Percentiles rank a stretch among this genome's conserved stretches.
phyloP scores from a whole-genome alignment of 2,113 vertebrate genomes.

The Columba livia region DNA sequence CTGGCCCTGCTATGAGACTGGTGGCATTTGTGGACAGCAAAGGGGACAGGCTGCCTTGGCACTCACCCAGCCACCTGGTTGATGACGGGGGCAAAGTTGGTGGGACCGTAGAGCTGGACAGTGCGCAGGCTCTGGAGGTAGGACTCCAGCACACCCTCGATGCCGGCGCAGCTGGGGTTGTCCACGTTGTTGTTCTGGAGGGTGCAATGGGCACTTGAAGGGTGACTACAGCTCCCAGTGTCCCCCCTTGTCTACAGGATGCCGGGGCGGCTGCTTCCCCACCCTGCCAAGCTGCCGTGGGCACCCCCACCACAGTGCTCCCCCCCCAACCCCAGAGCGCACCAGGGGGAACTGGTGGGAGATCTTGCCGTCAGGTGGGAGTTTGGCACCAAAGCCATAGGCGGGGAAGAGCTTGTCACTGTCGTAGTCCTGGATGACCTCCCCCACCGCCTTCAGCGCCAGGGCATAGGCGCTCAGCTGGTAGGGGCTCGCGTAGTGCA shows the following conservation, averaged over 20 bases:
- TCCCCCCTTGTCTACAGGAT: neutral
- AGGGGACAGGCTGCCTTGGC: neutral
- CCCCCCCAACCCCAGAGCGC: neutral
- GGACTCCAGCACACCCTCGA: slow-evolving; percentile 90
- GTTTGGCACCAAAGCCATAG: slow-evolving; percentile 95
- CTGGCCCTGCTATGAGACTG: rapidly evolving
- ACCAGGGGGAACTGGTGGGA: slow-evolving; percentile 97
- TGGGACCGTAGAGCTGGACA: slow-evolving; percentile 92
- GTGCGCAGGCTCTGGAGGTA: slow-evolving; percentile 92
- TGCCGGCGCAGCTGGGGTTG: slow-evolving; percentile 87
- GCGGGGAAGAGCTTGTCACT: slow-evolving; percentile 98
- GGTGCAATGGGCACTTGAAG: neutral
- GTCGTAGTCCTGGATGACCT: slow-evolving; percentile 99
- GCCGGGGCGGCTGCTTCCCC: neutral
- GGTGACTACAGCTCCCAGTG: neutral
- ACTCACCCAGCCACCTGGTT: slow-evolving; percentile 92
- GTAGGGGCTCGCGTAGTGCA: slow-evolving; percentile 97
- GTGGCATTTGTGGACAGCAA: neutral
- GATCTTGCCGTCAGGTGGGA: slow-evolving; percentile 95
- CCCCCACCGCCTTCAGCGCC: slow-evolving; percentile 96
- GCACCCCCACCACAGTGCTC: neutral
- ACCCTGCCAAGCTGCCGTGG: rapidly evolving
- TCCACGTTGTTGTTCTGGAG: slow-evolving; percentile 83
- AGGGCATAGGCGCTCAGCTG: slow-evolving; percentile 98
- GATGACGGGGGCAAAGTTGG: slow-evolving; percentile 93